Percentiles rank a stretch among this genome's conserved stretches.
These are phyloP conservation scores for Myotis planiceps DNA, from an alignment of 2,797 vertebrate genomes.

Conservation along the genomic window DNA sequence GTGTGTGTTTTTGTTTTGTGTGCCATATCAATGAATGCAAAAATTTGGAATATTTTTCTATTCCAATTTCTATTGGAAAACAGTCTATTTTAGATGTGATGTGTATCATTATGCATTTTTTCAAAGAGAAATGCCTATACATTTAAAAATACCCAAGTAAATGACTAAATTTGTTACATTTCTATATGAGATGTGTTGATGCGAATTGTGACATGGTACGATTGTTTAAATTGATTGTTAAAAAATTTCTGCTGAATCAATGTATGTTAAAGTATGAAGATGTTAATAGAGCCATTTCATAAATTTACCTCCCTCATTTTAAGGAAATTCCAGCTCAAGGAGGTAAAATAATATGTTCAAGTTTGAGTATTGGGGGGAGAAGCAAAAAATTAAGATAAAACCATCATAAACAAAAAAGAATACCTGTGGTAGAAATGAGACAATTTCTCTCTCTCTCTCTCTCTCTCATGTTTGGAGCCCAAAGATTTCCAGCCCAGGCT, in stretches of 20 bases:
- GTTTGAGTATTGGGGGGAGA: background rate
- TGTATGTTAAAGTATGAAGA: background rate
- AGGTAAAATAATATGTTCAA: background rate
- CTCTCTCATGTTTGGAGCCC: background rate
- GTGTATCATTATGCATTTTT: background rate
- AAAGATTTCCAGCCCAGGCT: background rate
- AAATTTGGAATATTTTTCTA: background rate
- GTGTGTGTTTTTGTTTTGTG: constrained; percentile 3
- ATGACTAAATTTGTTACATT: background rate
- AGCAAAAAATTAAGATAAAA: background rate
- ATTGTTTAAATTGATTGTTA: background rate
- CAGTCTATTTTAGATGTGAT: background rate
- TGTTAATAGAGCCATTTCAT: background rate
- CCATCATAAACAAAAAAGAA: background rate
- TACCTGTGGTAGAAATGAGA: background rate
- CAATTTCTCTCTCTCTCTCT: background rate
- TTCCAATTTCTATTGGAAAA: background rate
- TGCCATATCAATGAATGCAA: background rate
- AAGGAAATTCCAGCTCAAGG: background rate
- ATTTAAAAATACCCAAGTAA: background rate
- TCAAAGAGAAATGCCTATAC: background rate
- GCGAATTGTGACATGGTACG: background rate
- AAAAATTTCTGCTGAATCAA: background rate
- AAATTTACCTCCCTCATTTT: background rate
- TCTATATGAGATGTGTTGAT: background rate